phyloP scores from a whole-genome alignment of 1,140 invertebrate species.

The Bombus breviceps region DNA sequence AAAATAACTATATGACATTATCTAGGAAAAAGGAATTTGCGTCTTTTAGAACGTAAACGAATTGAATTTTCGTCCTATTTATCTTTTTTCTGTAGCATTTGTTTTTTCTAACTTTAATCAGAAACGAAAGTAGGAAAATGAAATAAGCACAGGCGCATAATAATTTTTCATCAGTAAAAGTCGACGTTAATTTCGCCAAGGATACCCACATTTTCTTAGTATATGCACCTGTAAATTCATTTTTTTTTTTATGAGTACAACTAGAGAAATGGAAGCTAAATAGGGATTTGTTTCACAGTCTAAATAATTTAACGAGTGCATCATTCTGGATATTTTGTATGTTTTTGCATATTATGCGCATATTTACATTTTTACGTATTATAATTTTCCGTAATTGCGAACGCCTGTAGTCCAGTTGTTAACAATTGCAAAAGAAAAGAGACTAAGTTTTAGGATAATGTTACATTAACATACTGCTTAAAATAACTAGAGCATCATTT shows the following conservation, averaged over 20 bases:
- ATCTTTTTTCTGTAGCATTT: too few relatives aligned
- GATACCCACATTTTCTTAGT: background rate
- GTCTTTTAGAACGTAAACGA: too few relatives aligned
- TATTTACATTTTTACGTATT: background rate
- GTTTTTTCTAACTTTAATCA: too few relatives aligned
- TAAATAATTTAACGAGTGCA: background rate
- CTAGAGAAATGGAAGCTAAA: background rate
- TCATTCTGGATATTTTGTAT: background rate
- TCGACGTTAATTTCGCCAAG: background rate
- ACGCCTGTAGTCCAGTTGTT: too few relatives aligned
- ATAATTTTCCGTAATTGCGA: background rate
- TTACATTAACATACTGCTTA: too few relatives aligned
- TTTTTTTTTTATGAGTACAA: background rate
- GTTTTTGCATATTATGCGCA: background rate
- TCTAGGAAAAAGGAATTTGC: too few relatives aligned
- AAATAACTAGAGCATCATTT: too few relatives aligned
- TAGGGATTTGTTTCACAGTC: background rate
- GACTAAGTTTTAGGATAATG: too few relatives aligned
- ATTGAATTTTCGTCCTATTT: too few relatives aligned
- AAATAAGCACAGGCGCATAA: background rate
- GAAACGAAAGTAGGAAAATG: background rate
- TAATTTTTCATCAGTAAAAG: background rate
- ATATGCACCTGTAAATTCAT: background rate
- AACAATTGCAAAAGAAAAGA: too few relatives aligned
- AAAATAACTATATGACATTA: too few relatives aligned